A percentile compares a stretch with the other conserved stretches of the same genome.
These are phyloP conservation scores for Pseudorhiza aurosa DNA, from an alignment of 30 jellyfish, hydroid and myxozoan species.

Conservation along the genomic window DNA sequence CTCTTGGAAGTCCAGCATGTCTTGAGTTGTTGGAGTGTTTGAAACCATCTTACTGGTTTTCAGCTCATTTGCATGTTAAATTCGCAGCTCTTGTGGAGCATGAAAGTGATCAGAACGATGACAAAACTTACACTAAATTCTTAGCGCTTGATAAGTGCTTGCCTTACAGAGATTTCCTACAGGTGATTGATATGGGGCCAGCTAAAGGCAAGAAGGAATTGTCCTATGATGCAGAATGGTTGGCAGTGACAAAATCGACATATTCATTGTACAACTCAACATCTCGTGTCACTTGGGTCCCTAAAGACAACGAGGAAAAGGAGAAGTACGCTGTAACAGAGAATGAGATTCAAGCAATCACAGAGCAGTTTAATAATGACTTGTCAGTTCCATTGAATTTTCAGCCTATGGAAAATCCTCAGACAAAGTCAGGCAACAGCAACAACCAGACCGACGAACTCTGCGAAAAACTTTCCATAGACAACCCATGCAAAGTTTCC, in stretches of 20 bases:
- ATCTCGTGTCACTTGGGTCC: conserved; percentile 74
- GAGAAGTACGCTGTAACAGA: conserved; percentile 30
- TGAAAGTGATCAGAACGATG: conserved; percentile 14
- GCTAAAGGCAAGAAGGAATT: conserved; percentile 52
- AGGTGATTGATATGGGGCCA: conserved; percentile 73
- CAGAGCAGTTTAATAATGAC: conserved; percentile 11
- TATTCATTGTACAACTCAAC: conserved; percentile 49
- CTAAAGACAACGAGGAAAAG: conserved; percentile 24
- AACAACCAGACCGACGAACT: conserved; percentile 68
- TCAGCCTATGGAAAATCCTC: background rate
- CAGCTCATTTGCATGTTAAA: conserved; percentile 96
- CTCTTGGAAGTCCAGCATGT: conserved; percentile 92
- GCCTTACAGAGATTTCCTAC: conserved; percentile 86
- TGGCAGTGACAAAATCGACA: conserved; percentile 63
- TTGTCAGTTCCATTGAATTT: conserved; percentile 57
- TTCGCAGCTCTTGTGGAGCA: conserved; percentile 91
- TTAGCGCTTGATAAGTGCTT: conserved; percentile 93
- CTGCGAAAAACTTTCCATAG: conserved; percentile 61
- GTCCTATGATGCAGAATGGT: conserved; percentile 85
- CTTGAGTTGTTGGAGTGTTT: conserved; percentile 71
- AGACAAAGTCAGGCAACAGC: conserved; percentile 27
- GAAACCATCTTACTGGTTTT: conserved; percentile 90
- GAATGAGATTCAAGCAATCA: conserved; percentile 2
- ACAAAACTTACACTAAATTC: conserved; percentile 54
- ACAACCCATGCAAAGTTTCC: conserved; percentile 66